phyloP scores from a whole-genome alignment of 2,113 vertebrate species.

The Microtus oregoni region DNA sequence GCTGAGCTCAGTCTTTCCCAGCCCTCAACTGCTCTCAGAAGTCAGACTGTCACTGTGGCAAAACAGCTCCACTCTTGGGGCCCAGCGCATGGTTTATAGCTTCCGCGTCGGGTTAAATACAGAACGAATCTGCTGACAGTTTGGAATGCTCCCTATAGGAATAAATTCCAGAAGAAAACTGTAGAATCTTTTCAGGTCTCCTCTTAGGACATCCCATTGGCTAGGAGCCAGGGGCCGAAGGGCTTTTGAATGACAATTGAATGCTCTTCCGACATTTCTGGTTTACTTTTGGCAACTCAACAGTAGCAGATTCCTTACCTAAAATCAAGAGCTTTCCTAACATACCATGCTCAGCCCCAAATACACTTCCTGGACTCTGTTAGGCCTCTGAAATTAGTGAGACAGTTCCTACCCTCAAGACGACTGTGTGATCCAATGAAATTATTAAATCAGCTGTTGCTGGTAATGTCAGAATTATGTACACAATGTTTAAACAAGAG shows the following conservation, averaged over 20 bases:
- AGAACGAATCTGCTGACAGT: conserved; percentile 36
- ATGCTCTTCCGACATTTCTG: not conserved
- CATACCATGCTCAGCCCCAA: not conserved
- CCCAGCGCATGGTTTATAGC: not conserved
- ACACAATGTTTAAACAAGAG: not conserved
- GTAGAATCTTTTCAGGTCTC: not conserved
- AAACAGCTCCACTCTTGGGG: not conserved
- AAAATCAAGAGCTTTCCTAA: conserved; percentile 3
- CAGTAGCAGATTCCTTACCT: not conserved
- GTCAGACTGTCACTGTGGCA: not conserved
- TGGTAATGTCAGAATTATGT: not conserved
- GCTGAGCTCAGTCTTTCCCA: conserved; percentile 21
- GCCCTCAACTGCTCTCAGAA: not conserved
- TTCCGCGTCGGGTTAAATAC: conserved; percentile 22
- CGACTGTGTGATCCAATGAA: not conserved
- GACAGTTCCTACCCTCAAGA: not conserved
- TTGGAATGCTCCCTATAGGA: not conserved
- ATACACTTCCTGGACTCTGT: not conserved
- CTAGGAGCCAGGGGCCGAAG: not conserved
- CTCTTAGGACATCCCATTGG: conserved; percentile 15
- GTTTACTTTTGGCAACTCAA: not conserved
- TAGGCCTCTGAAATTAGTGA: not conserved
- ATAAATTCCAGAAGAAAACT: conserved; percentile 5
- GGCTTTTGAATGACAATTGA: not conserved
- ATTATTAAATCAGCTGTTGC: not conserved